Conservation (phyloP, 2,888 invertebrate species). For the Sepioteuthis lessoniana region DNA sequence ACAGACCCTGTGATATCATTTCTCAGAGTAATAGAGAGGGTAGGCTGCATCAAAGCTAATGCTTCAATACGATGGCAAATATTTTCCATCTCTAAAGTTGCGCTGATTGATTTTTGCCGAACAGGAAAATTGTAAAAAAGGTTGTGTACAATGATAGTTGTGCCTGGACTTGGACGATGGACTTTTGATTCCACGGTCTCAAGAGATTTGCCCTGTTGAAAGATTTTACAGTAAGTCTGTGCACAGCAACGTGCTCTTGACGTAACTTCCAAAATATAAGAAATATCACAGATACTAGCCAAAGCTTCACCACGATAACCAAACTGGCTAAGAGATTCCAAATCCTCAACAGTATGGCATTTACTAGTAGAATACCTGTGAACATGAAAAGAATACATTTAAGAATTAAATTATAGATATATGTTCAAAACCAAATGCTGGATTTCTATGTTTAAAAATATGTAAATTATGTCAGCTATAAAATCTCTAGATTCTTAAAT, state of each 20-base stretch:
- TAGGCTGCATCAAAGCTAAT: slow-evolving; percentile 81
- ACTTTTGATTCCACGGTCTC: slow-evolving; percentile 69
- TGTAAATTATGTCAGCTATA: too few species aligned
- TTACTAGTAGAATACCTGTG: slow-evolving; percentile 81
- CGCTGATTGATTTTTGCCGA: slow-evolving; percentile 78
- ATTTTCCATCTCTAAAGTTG: slow-evolving; percentile 79
- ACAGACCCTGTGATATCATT: slow-evolving; percentile 81
- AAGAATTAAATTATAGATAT: not conserved
- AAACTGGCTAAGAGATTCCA: slow-evolving; percentile 79
- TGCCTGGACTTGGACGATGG: slow-evolving; percentile 81
- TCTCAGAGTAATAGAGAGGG: slow-evolving; percentile 81
- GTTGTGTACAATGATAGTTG: slow-evolving; percentile 83
- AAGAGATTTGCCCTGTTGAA: slow-evolving; percentile 77
- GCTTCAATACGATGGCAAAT: slow-evolving; percentile 80
- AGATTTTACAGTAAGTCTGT: slow-evolving; percentile 80
- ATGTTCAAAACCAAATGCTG: too few species aligned
- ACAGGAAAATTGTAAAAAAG: slow-evolving; percentile 81
- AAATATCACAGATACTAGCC: slow-evolving; percentile 80
- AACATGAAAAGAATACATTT: slow-evolving; percentile 49
- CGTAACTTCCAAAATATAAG: slow-evolving; percentile 79
- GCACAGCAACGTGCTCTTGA: slow-evolving; percentile 76
- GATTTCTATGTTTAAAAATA: too few species aligned
- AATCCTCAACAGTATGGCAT: slow-evolving; percentile 78
- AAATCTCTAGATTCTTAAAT: too few species aligned
- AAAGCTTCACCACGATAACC: slow-evolving; percentile 84